phyloP scores from a whole-genome alignment of 1,140 invertebrate species.

The Cotesia glomerata region DNA sequence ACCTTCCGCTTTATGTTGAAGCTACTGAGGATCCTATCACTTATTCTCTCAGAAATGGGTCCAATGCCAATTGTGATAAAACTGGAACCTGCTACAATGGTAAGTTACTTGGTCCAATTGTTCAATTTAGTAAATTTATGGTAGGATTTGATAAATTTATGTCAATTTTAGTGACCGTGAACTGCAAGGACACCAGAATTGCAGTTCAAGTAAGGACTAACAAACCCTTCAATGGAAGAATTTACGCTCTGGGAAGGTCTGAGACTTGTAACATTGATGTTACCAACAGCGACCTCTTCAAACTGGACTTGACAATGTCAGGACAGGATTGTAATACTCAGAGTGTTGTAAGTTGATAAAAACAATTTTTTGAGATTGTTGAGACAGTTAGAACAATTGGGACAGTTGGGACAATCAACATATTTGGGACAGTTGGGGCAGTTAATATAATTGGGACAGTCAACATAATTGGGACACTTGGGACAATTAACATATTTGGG shows the following conservation, averaged over 20 bases:
- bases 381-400: no score
- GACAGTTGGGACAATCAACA: no score
- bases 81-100: slow-evolving; percentile 95
- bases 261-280: slow-evolving; percentile 96
- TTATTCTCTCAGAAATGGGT: slow-evolving; percentile 51
- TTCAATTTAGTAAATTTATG: no score
- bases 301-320: slow-evolving; percentile 89
- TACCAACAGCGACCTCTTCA: slow-evolving; percentile 88
- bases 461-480: no score
- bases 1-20: no score
- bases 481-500: no score
- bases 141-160: neutral
- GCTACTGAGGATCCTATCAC: neutral
- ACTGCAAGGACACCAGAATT: slow-evolving; percentile 93
- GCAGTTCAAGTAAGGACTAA: slow-evolving; percentile 91
- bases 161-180: slow-evolving; percentile 62
- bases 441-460: no score
- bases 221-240: slow-evolving; percentile 92
- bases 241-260: slow-evolving; percentile 90
- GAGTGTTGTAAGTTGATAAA: slow-evolving; percentile 76
- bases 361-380: no score
- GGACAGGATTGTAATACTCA: slow-evolving; percentile 95
- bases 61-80: slow-evolving; percentile 88
- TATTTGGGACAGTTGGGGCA: no score
- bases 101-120: slow-evolving; percentile 54